Percentiles rank a stretch among this genome's conserved stretches.
These are phyloP conservation scores for Drosophila parvula DNA, from an alignment of 1,140 invertebrate species.

Conservation along the genomic window DNA sequence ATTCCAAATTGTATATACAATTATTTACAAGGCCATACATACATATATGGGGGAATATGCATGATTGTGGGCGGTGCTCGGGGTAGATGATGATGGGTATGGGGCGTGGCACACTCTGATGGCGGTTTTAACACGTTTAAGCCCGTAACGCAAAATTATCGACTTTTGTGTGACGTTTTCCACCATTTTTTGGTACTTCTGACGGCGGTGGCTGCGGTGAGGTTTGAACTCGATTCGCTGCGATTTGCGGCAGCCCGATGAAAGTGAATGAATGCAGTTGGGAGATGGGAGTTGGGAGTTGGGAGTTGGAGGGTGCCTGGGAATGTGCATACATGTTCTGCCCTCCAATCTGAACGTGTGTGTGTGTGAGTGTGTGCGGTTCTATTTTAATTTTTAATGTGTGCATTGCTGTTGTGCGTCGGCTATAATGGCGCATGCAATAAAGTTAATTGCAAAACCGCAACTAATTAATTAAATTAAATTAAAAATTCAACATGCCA, in stretches of 20 bases:
- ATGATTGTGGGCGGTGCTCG: slow-evolving; percentile 23
- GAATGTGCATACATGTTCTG: slow-evolving; percentile 13
- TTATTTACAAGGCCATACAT: slow-evolving; percentile 51
- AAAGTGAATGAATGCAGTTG: slow-evolving; percentile 52
- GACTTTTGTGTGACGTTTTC: slow-evolving; percentile 76
- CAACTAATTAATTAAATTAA: slow-evolving; percentile 84
- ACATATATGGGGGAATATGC: slow-evolving; percentile 43
- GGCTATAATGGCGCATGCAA: slow-evolving; percentile 80
- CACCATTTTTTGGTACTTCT: slow-evolving; percentile 50
- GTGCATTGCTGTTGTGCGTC: slow-evolving; percentile 64
- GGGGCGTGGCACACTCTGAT: slow-evolving; percentile 49
- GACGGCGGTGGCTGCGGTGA: slow-evolving; percentile 60
- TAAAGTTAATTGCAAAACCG: slow-evolving; percentile 84
- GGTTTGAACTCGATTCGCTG: slow-evolving; percentile 63
- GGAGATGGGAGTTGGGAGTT: background rate
- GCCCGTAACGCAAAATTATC: slow-evolving; percentile 75
- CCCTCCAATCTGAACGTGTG: slow-evolving; percentile 32
- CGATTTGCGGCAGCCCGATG: slow-evolving; percentile 43
- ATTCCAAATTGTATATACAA: slow-evolving; percentile 59
- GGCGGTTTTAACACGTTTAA: slow-evolving; percentile 74
- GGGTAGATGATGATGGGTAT: too few relatives aligned
- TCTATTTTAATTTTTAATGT: slow-evolving; percentile 83
- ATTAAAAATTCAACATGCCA: slow-evolving; percentile 83
- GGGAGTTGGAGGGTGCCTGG: background rate
- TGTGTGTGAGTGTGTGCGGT: slow-evolving; percentile 50